Conservation (phyloP, 35 echinoderm and acorn worm genomes). For the Anneissia japonica region DNA sequence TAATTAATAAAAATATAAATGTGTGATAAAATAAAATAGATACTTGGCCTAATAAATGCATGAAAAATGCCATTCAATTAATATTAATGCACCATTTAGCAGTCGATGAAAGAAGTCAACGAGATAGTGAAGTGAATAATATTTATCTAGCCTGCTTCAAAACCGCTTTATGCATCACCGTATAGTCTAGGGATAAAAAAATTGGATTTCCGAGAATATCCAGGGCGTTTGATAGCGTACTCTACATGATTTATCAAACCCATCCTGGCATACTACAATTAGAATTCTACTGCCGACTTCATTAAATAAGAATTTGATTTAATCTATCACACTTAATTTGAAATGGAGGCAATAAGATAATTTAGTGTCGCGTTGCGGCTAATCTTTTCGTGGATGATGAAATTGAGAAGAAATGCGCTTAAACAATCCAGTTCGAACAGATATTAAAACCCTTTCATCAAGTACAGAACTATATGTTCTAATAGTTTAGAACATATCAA, state of each 20-base stretch:
- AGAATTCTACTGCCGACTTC: not conserved
- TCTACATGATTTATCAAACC: not conserved
- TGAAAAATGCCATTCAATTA: no score
- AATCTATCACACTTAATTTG: not conserved
- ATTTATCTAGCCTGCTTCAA: not conserved
- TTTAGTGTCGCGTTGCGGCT: not conserved
- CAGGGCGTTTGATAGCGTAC: not conserved
- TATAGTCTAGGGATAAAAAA: not conserved
- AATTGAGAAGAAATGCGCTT: not conserved
- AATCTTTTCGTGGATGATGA: not conserved
- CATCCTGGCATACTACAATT: not conserved
- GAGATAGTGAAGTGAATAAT: no score
- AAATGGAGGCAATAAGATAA: not conserved
- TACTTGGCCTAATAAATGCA: no score
- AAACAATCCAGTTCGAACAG: not conserved
- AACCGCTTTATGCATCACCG: no score
- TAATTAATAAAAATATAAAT: no score
- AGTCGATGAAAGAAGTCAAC: no score
- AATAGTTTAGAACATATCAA: no score
- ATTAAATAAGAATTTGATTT: not conserved
- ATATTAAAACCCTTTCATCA: not conserved
- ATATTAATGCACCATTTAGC: no score
- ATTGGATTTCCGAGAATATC: not conserved
- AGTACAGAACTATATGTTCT: no score
- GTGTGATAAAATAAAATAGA: no score